phyloP scores from a whole-genome alignment of 2,888 invertebrate genomes.

The Drosophila nr. perissopoda region DNA sequence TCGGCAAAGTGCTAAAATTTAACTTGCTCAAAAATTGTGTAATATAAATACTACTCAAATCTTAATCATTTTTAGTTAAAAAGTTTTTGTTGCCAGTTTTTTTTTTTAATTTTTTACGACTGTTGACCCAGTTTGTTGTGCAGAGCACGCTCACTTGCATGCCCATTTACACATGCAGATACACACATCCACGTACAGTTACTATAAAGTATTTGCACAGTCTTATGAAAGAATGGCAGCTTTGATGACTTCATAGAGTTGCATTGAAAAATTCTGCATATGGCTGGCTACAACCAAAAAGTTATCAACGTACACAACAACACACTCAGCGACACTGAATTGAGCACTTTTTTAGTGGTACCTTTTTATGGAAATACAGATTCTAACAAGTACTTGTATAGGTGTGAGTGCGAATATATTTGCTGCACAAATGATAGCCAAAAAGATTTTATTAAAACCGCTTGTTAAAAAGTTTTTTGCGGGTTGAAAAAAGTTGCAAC shows the following conservation, averaged over 20 bases:
- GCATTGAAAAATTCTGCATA: conserved; percentile 8
- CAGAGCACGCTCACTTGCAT: conserved; percentile 38
- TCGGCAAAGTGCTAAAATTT: conserved; percentile 12
- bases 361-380: conserved; percentile 36
- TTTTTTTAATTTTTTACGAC: conserved; percentile 5
- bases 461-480: conserved; percentile 71
- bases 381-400: not conserved
- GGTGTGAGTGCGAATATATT: conserved; percentile 4
- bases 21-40: not conserved
- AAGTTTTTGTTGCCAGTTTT: conserved; percentile 7
- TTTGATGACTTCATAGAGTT: conserved; percentile 25
- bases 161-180: conserved; percentile 22
- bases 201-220: conserved; percentile 42
- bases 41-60: conserved; percentile 1
- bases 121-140: conserved; percentile 52
- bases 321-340: conserved; percentile 38
- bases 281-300: conserved; percentile 33
- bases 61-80: not conserved
- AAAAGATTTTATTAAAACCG: conserved; percentile 80
- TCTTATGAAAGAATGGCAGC: conserved; percentile 45
- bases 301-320: conserved; percentile 39
- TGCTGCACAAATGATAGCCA: conserved; percentile 49
- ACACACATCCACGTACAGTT: conserved; percentile 21
- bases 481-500: conserved; percentile 63
- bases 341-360: conserved; percentile 46